phyloP scores from a whole-genome alignment of 1,140 invertebrate genomes.

The Metopolophium dirhodum region DNA sequence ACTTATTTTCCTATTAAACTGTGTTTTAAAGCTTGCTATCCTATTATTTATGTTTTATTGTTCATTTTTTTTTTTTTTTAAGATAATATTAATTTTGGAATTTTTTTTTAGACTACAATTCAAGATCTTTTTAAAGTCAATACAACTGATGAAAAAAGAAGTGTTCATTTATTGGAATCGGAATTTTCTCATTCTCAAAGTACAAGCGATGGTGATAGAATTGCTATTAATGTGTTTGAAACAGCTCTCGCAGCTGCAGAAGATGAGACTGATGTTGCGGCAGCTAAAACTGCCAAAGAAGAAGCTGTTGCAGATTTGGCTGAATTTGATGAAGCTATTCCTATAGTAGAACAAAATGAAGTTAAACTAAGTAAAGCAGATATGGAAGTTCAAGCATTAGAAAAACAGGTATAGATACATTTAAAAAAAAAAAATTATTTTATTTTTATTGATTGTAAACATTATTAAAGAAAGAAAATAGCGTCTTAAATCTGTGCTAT shows the following conservation, averaged over 20 bases:
- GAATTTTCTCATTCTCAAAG: conserved; percentile 61
- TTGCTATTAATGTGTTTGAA: conserved; percentile 76
- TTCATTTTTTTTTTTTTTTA: too few relatives aligned
- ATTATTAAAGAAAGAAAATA: too few relatives aligned
- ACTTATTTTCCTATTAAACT: too few relatives aligned
- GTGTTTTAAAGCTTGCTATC: not conserved
- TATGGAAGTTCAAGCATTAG: conserved; percentile 80
- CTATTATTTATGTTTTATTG: not conserved
- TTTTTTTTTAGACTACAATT: conserved; percentile 31
- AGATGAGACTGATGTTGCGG: conserved; percentile 92
- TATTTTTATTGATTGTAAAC: too few relatives aligned
- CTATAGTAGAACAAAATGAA: conserved; percentile 69
- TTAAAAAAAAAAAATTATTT: too few relatives aligned
- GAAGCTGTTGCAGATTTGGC: conserved; percentile 93
- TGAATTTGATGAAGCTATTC: conserved; percentile 96
- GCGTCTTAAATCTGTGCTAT: too few relatives aligned
- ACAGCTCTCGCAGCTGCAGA: conserved; percentile 88
- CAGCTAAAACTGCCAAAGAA: conserved; percentile 86
- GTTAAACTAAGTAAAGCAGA: conserved; percentile 79
- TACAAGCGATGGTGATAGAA: conserved; percentile 64
- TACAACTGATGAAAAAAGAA: conserved; percentile 25
- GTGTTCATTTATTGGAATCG: conserved; percentile 38
- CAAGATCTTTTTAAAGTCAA: conserved; percentile 54
- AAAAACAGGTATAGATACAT: conserved; percentile 74
- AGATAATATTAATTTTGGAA: not conserved